Evolutionary conservation across 1,140 invertebrate genomes (phyloP).

Genomic region (Drosophila athabasca): DNA sequence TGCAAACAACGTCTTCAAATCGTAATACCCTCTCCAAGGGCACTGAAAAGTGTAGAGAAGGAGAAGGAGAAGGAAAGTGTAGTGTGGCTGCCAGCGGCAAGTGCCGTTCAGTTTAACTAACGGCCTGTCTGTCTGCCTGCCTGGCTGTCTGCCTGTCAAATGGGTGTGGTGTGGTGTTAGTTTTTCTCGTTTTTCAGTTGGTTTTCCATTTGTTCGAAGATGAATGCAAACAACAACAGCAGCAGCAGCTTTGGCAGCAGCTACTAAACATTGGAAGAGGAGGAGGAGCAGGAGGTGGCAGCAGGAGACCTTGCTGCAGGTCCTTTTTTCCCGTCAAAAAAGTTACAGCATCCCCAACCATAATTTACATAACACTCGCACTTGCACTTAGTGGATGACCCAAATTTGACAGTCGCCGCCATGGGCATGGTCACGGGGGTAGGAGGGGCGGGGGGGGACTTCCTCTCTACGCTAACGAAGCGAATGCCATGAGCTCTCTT

Average conservation of each 20-base stretch:
- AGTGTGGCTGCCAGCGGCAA: conserved; percentile 34
- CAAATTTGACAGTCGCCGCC: conserved; percentile 55
- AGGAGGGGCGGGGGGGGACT: too few species aligned
- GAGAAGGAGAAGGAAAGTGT: background rate
- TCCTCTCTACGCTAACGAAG: conserved; percentile 28
- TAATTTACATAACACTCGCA: conserved; percentile 78
- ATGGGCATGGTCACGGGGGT: background rate
- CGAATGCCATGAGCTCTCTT: conserved; percentile 3
- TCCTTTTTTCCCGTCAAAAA: conserved; percentile 42
- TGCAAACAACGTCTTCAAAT: too few species aligned
- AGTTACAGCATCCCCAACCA: background rate
- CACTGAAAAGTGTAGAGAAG: too few species aligned
- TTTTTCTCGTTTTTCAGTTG: conserved; percentile 28
- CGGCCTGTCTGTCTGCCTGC: conserved; percentile 18
- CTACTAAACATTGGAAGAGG: background rate
- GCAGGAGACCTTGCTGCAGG: conserved; percentile 38
- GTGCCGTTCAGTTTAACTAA: conserved; percentile 60
- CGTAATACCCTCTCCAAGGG: too few species aligned
- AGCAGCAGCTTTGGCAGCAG: background rate
- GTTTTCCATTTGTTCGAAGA: conserved; percentile 49
- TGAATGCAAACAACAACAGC: conserved; percentile 40
- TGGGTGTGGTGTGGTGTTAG: conserved; percentile 50
- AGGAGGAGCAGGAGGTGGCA: too few species aligned
- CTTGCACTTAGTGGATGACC: conserved; percentile 78
- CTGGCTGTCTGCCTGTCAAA: conserved; percentile 26